Conservation (phyloP, 1,140 invertebrate species). For the Tribolium madens region DNA sequence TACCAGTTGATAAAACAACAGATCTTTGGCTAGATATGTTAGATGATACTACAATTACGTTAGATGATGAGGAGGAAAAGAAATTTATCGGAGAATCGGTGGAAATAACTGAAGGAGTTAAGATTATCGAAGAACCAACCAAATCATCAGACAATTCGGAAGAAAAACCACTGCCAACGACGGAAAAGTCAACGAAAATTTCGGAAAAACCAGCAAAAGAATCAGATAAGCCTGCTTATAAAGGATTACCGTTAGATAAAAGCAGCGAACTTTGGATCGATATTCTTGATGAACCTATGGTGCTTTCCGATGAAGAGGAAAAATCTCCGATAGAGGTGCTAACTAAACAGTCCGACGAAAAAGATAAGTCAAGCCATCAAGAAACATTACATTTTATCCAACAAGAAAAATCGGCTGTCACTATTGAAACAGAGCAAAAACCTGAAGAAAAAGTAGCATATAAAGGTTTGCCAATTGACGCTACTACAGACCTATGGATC, state of each 20-base stretch:
- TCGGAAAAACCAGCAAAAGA: conserved; percentile 47
- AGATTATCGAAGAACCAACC: conserved; percentile 17
- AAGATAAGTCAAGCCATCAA: background rate
- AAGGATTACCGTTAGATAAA: conserved; percentile 67
- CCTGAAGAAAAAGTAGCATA: conserved; percentile 52
- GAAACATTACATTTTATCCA: background rate
- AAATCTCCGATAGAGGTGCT: background rate
- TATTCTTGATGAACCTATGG: conserved; percentile 69
- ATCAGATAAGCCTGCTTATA: conserved; percentile 56
- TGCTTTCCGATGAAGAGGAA: conserved; percentile 59
- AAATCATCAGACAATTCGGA: too few species aligned
- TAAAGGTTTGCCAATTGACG: conserved; percentile 67
- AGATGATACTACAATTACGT: conserved; percentile 7
- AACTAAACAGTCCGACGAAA: background rate
- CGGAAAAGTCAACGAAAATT: conserved; percentile 48
- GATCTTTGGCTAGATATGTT: conserved; percentile 3
- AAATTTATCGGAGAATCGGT: conserved; percentile 31
- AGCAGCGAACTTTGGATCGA: conserved; percentile 68
- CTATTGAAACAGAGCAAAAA: background rate
- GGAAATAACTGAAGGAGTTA: too few species aligned
- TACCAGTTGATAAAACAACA: conserved; percentile 5
- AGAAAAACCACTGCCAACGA: conserved; percentile 46
- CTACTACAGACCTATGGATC: conserved; percentile 68
- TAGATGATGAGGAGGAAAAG: conserved; percentile 6
- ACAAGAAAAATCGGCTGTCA: background rate